Evolutionary conservation across 2,888 invertebrate genomes (phyloP).

Genomic region (Drosophila paranaensis): DNA sequence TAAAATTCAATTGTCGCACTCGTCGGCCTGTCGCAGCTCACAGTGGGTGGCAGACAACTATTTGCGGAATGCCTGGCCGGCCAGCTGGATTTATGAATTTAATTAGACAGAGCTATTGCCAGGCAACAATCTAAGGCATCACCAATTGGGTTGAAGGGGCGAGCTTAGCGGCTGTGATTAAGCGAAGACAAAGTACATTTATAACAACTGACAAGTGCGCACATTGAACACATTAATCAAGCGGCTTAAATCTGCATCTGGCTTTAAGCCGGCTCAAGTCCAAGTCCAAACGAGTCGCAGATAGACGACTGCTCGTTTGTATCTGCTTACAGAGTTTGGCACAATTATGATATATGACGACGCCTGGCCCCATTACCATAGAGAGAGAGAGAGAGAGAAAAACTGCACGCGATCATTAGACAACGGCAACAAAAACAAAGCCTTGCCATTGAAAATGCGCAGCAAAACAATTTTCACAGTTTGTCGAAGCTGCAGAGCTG

Average conservation of each 20-base stretch:
- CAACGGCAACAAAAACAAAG: constrained; percentile 56
- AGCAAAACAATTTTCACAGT: constrained; percentile 53
- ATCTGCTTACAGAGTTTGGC: constrained; percentile 69
- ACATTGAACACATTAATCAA: constrained; percentile 67
- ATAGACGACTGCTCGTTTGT: constrained; percentile 53
- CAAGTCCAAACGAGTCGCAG: constrained; percentile 47
- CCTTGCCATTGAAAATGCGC: constrained; percentile 73
- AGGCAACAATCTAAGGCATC: constrained; percentile 14
- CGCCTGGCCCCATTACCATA: constrained; percentile 56
- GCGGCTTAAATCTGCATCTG: constrained; percentile 71
- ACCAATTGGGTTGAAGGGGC: constrained; percentile 25
- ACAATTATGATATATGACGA: constrained; percentile 78
- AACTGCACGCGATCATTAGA: constrained; percentile 80
- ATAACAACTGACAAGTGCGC: constrained; percentile 68
- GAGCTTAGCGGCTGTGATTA: constrained; percentile 55
- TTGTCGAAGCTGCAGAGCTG: constrained; percentile 15
- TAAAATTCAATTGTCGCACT: constrained; percentile 74
- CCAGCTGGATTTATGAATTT: neutral
- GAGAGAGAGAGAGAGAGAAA: constrained; percentile 38
- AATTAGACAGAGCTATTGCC: constrained; percentile 11
- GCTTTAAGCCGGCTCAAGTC: constrained; percentile 34
- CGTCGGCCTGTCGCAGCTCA: constrained; percentile 39
- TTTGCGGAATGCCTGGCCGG: neutral
- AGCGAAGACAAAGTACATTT: constrained; percentile 50
- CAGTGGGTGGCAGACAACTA: constrained; percentile 59